Evolutionary conservation across 2,888 invertebrate genomes (phyloP).

Genomic region (Prenolepis imparis): DNA sequence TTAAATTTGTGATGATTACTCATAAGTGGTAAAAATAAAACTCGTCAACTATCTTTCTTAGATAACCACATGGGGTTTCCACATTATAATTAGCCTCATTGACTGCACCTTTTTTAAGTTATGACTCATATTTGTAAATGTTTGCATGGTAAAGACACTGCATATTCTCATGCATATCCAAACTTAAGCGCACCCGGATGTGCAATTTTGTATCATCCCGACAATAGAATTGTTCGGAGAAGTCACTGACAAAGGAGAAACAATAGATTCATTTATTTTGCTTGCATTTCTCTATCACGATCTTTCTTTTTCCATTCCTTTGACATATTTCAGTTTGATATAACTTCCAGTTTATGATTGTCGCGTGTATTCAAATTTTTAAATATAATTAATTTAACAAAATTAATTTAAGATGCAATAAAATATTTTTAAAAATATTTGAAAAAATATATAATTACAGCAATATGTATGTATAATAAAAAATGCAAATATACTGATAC

Average conservation of each 20-base stretch:
- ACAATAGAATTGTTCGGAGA: conserved; percentile 24
- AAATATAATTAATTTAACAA: not conserved
- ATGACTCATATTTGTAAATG: conserved; percentile 17
- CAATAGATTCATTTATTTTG: conserved; percentile 11
- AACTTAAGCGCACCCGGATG: not conserved
- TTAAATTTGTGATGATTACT: not conserved
- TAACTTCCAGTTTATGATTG: not conserved
- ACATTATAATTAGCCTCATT: conserved; percentile 21
- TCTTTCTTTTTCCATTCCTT: too few species aligned
- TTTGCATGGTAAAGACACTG: conserved; percentile 28
- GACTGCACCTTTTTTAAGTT: conserved; percentile 8
- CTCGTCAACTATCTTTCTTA: conserved; percentile 7
- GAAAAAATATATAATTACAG: not conserved
- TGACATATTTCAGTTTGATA: not conserved
- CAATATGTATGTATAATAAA: too few species aligned
- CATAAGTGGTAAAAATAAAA: conserved; percentile 7
- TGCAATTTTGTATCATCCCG: conserved; percentile 23
- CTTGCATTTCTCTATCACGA: not conserved
- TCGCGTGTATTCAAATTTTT: not conserved
- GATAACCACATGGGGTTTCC: not conserved
- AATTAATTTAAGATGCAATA: too few species aligned
- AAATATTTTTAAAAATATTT: too few species aligned
- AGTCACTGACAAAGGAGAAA: not conserved
- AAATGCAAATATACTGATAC: too few species aligned
- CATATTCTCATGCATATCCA: conserved; percentile 8